Evolutionary conservation across 2,113 vertebrate species (phyloP), one percentile per base, ranked within the genome.

Genomic region (Acinonyx jubatus): DNA sequence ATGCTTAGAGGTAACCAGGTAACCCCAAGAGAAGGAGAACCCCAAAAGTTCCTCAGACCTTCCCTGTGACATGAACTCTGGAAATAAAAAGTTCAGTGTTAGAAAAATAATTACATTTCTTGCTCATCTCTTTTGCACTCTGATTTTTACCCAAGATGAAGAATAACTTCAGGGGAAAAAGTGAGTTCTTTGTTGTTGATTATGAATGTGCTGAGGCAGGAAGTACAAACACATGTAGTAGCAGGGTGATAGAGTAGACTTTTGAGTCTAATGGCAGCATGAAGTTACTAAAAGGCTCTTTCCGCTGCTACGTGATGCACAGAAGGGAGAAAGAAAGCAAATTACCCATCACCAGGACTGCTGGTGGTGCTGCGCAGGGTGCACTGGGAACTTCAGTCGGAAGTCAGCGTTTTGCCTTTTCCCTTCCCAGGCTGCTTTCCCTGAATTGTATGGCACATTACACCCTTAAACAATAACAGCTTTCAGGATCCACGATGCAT

Each of bases 391-490:
- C 76, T 31, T 68, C 50, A 23, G 31, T 69, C 7, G 4, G 45
- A 27, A 82, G 38, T 38, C 21, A 50, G n/a, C 41, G 27, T 85
- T 45, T 97, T 81, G 69, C 23, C 38, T 65, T 79, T 87, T 87
- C 73, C 66, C 66, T 65, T 90, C 36, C 12, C 31, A 66, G 31
- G 31, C 87, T 92, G 45, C 65, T 96, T 68, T 88, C 85, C 41
- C 95, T 21, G 94, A 66, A 68, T 87, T 78, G 50, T 73, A 96
- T 50, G 91, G 90, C 78, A 93, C 93, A 96, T 97, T 98, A 97
- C 97, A 78, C 85, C 57, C 85, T 97, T 97, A 96, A 98, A 95
- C 95, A 96, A 95, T 97, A 97, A 96, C 93, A 97, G 94, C 95
- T 96, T 96, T 96, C 93, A 93, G 94, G 94, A 97, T 36, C 78